Conservation (phyloP, 2,113 vertebrate genomes). For the Probosciger aterrimus region DNA sequence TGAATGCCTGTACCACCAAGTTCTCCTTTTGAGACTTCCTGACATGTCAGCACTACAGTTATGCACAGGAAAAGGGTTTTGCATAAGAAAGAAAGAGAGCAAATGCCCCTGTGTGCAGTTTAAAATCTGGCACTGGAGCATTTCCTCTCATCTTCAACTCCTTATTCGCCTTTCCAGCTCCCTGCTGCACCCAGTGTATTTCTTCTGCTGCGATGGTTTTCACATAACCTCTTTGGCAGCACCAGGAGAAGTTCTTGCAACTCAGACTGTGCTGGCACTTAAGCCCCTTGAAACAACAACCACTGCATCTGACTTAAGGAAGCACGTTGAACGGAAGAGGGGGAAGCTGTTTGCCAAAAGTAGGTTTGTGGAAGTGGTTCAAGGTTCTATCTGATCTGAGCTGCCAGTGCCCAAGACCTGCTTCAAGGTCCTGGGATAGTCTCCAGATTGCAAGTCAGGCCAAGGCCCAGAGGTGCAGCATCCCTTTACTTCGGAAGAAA, state of each 20-base stretch:
- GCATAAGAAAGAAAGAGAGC: background rate
- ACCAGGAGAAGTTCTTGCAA: background rate
- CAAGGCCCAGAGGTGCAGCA: background rate
- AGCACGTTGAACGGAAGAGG: background rate
- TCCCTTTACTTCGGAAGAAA: background rate
- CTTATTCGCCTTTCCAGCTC: background rate
- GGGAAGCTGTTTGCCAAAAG: background rate
- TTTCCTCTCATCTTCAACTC: background rate
- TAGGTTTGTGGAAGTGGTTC: background rate
- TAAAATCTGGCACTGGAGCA: background rate
- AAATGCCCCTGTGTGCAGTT: background rate
- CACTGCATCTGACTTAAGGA: background rate
- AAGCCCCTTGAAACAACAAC: background rate
- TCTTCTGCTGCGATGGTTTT: background rate
- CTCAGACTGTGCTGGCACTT: background rate
- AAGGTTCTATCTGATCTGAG: background rate
- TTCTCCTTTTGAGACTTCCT: background rate
- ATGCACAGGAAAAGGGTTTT: background rate
- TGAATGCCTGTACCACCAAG: background rate
- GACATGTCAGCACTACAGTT: background rate
- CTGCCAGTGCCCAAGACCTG: background rate
- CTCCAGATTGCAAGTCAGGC: background rate
- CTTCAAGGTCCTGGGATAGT: background rate
- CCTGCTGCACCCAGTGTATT: background rate
- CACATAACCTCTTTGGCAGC: background rate